These are phyloP conservation scores for Odontothrips loti DNA, from an alignment of 2,888 invertebrate genomes.

Conservation along the genomic window DNA sequence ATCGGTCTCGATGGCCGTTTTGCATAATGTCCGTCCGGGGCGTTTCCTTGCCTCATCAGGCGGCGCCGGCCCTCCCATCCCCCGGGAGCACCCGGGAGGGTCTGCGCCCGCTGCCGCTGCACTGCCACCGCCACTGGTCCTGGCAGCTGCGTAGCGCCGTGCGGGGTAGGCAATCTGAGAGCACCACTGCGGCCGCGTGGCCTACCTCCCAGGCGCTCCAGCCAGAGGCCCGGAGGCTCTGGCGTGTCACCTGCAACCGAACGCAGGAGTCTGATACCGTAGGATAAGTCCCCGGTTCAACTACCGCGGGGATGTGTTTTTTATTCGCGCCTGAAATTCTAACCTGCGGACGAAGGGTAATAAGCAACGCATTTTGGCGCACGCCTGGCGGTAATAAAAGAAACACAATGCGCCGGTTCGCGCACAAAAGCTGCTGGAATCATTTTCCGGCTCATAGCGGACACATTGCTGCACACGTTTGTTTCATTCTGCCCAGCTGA, in stretches of 20 bases:
- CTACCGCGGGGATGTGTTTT: too few species aligned
- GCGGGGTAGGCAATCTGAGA: not conserved
- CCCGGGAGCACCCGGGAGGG: too few species aligned
- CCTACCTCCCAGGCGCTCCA: constrained; percentile 1
- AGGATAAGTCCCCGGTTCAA: too few species aligned
- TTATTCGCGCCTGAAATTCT: too few species aligned
- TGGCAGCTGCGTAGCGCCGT: not conserved
- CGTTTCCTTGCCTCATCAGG: not conserved
- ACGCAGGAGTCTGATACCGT: too few species aligned
- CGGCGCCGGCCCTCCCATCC: too few species aligned
- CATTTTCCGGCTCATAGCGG: not conserved
- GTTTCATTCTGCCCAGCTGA: not conserved
- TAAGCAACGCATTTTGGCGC: not conserved
- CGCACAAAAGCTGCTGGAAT: not conserved
- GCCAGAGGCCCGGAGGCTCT: too few species aligned
- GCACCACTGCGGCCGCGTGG: not conserved
- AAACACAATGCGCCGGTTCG: not conserved
- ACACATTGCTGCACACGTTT: not conserved
- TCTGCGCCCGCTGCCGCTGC: not conserved
- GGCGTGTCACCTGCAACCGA: too few species aligned
- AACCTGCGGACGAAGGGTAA: not conserved
- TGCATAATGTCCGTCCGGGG: not conserved
- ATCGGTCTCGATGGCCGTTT: not conserved
- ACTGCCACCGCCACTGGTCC: not conserved
- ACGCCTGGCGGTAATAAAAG: not conserved